Evolutionary conservation across 2,797 vertebrate genomes (phyloP), one percentile per base, ranked within the genome.

Genomic region (Sarcoramphus papa): DNA sequence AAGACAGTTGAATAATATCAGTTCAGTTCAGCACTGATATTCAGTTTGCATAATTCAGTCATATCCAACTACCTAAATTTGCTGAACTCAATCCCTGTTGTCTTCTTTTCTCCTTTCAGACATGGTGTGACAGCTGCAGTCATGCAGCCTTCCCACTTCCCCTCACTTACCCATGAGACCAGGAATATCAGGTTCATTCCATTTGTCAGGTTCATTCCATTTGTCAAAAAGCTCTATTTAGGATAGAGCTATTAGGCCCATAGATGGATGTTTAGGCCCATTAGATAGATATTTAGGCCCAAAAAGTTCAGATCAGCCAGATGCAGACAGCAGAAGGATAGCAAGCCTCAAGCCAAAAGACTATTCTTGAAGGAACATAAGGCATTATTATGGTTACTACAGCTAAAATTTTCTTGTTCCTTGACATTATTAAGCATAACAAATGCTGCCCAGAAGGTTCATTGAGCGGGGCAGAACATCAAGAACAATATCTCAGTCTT

Each of bases 401-500:
- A 96, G 90, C 85, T 96, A 95, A 97, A 92, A 95, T 95, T 97
- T 95, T 90, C 92, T 95, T 93, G 85, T 96, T 96, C 5, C 9
- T 94, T 97, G 96, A 97, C 83, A 94, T 96, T 96, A 97, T 95
- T 97, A 96, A 96, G 79, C 57, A 92, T 94, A 97, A 97, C 77
- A 97, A 98, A 96, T 83, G 28, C 35, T 94, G 85, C 91, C 94
- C 91, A 92, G 77, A 85, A 97, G 93, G 81, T 94, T 97, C 94
- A 94, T 95, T 94, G 96, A 94, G 81, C 6, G 76, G 82, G 48
- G 73, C 7, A 60, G 81, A 96, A 92, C 94, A 94, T 83, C 54
- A 95, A 88, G 94, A 97, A 92, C 81, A 95, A 85, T 92, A 96
- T 87, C 70, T 86, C 50, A 86, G 90, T 88, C 84, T 97, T 92